Evolutionary conservation across 2,113 vertebrate genomes (phyloP), one percentile per base, ranked within the genome.

Genomic region (Pyxicephalus adspersus): DNA sequence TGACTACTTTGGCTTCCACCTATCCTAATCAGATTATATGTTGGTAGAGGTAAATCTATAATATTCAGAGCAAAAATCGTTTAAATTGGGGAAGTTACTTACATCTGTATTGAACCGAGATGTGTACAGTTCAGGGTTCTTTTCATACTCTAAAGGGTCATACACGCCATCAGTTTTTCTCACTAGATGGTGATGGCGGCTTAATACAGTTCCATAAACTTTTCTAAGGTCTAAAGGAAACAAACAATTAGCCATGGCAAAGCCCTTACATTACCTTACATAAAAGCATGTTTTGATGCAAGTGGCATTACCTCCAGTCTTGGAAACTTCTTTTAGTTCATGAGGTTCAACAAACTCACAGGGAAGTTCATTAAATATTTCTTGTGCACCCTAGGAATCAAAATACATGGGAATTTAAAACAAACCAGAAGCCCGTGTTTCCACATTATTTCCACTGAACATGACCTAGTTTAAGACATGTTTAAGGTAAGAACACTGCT

Each of bases 261-360:
- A 15, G 17, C 23, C 11, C 15, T 45, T 34, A n/a, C n/a, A n/a
- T n/a, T 34, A 34, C 31, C 26, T 54, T 52, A 65, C 31, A 38
- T 61, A 64, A 61, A 28, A 84, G 83, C 11, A 80, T 2, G 9
- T 9, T n/a, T 15, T 45, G 1, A 57, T 22, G 31, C 8, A 25
- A 15, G 51, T 25, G 38, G 63, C 60, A 83, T 85, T 91, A 99
- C 98, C 97, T 95, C 94, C 97, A 70, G 87, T 91, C 89, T 91
- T 86, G 19, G 93, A 97, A 85, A 97, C 96, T 65, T 96, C 95
- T 88, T 94, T 95, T 79, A 99, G 83, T 80, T 99, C 97, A 29
- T 96, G 95, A 7, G 97, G 97, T 84, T 99, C 96, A 60, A 99
- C 98, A 83, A 95, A 99, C 71, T 99, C 97, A 85, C 93, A 96